These are phyloP conservation scores for Dipus sagitta DNA, from an alignment of 2,797 vertebrate species.

Conservation along the genomic window DNA sequence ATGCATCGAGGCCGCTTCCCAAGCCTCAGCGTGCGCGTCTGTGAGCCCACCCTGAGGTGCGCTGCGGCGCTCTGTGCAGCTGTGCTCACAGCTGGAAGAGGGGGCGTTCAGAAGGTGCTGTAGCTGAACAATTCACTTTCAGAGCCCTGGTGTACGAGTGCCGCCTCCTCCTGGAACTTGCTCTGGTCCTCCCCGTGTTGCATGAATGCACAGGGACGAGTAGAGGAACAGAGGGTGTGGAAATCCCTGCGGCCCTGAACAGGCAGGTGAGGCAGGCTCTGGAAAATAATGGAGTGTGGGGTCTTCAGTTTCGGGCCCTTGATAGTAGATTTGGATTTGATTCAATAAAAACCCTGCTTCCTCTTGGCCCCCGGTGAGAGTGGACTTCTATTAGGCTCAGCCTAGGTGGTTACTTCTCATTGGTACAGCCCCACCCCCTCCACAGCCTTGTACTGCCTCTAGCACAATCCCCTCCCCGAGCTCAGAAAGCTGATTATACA, in stretches of 20 bases:
- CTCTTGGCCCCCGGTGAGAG: neutral
- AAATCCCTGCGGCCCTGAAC: neutral
- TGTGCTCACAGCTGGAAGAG: neutral
- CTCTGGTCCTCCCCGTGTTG: neutral
- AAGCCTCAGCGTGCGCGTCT: neutral
- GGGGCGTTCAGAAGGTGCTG: neutral
- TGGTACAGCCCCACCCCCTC: neutral
- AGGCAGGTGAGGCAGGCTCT: neutral
- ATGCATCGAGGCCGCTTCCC: neutral
- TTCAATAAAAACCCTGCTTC: neutral
- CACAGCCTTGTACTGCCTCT: neutral
- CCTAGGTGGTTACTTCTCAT: neutral
- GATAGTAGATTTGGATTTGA: neutral
- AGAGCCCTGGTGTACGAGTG: neutral
- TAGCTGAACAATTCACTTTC: neutral
- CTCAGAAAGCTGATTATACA: neutral
- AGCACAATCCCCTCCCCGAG: neutral
- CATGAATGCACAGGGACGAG: neutral
- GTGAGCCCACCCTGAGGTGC: neutral
- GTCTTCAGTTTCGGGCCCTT: neutral
- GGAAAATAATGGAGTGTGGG: neutral
- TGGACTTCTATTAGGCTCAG: neutral
- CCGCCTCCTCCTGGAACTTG: neutral
- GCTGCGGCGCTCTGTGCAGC: neutral
- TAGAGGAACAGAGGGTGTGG: rapidly evolving